These are phyloP conservation scores for Gnathonemus longibarbis DNA, from an alignment of 2,113 vertebrate genomes.

Conservation along the genomic window DNA sequence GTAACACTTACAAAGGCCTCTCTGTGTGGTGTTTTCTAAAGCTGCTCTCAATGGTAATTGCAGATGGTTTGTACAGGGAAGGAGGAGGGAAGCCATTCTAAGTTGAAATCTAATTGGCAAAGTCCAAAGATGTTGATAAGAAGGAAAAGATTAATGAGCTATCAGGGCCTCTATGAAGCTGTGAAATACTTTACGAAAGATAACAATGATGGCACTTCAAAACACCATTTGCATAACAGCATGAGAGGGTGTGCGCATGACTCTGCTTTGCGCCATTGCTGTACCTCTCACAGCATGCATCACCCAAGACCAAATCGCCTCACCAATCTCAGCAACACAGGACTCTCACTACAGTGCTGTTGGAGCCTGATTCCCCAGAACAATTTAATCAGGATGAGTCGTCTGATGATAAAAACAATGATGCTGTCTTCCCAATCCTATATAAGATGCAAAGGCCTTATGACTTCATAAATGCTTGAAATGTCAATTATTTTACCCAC, in stretches of 20 bases:
- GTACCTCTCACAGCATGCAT: not conserved
- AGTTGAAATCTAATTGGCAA: conserved; percentile 39
- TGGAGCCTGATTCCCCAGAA: not conserved
- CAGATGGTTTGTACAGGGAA: conserved; percentile 23
- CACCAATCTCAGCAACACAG: not conserved
- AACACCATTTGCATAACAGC: conserved; percentile 31
- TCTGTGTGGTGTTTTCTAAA: conserved; percentile 20
- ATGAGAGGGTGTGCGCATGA: conserved; percentile 24
- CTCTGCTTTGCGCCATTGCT: not conserved
- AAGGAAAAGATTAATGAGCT: conserved; percentile 37
- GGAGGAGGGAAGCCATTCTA: conserved; percentile 30
- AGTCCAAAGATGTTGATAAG: conserved; percentile 41
- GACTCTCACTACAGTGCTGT: not conserved
- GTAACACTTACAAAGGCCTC: conserved; percentile 18
- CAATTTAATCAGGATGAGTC: not conserved
- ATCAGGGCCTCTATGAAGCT: conserved; percentile 35
- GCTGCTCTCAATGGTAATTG: conserved; percentile 24
- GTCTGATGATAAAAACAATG: not conserved
- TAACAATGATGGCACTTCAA: conserved; percentile 38
- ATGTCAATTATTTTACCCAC: not conserved
- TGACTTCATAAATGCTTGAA: not conserved
- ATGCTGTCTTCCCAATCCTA: not conserved
- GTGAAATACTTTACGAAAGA: conserved; percentile 37
- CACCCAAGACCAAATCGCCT: not conserved
- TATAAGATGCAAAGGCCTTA: not conserved